Conservation (phyloP, 2,797 vertebrate genomes). For the Neosilurus mollespiculum region DNA sequence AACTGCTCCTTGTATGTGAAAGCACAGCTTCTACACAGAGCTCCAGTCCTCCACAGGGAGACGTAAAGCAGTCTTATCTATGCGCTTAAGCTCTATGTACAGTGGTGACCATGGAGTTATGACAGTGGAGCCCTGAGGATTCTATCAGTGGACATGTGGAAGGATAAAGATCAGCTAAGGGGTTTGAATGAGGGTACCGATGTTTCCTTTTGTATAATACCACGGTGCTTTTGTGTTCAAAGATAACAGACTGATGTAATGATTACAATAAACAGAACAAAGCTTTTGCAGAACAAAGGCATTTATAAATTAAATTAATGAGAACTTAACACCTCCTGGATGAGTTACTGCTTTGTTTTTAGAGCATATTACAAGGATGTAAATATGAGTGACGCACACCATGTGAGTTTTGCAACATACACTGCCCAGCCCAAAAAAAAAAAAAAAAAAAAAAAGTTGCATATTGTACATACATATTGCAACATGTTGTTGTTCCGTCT, state of each 20-base stretch:
- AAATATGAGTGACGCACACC: background rate
- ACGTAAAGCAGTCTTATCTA: constrained; percentile 38
- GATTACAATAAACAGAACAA: constrained; percentile 26
- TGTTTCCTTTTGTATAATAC: constrained; percentile 22
- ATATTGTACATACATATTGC: too few species aligned
- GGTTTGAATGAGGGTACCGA: constrained; percentile 6
- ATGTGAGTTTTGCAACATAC: background rate
- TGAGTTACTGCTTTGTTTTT: background rate
- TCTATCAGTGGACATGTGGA: constrained; percentile 23
- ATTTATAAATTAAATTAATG: background rate
- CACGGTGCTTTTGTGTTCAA: constrained; percentile 11
- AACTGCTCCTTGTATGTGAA: background rate
- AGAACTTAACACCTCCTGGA: background rate
- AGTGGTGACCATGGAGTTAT: background rate
- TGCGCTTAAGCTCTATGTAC: constrained; percentile 30
- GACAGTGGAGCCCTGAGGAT: constrained; percentile 22
- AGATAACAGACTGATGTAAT: constrained; percentile 27
- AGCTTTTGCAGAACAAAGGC: background rate
- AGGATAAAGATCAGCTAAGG: constrained; percentile 29
- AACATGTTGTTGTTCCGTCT: too few species aligned
- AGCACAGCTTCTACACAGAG: constrained; percentile 18
- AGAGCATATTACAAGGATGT: background rate
- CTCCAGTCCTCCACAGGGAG: constrained; percentile 14
- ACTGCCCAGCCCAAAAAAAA: too few species aligned
- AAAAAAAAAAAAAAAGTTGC: too few species aligned